phyloP scores from a whole-genome alignment of 2,797 vertebrate genomes.

The Numenius phaeopus region DNA sequence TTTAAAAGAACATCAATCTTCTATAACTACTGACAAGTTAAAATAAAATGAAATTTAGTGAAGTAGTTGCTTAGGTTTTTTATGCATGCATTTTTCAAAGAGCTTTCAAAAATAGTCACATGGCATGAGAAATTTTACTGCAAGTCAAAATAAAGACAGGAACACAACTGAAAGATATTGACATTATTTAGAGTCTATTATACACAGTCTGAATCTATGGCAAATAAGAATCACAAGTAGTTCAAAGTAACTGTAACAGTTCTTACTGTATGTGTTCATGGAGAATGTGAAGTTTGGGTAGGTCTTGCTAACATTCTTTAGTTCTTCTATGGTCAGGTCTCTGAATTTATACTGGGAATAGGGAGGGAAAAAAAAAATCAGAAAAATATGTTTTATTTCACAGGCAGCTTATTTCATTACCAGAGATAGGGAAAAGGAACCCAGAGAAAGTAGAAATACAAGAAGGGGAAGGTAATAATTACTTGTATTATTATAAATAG shows the following conservation, averaged over 20 bases:
- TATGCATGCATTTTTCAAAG: not conserved
- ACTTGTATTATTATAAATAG: not conserved
- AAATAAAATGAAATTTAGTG: not conserved
- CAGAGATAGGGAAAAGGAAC: not conserved
- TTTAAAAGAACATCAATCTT: not conserved
- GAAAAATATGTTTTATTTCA: not conserved
- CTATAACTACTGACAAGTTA: not conserved
- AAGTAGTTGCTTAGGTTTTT: not conserved
- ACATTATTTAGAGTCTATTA: not conserved
- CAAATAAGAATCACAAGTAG: not conserved
- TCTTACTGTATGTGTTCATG: constrained; percentile 91
- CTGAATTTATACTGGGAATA: constrained; percentile 92
- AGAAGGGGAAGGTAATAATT: not conserved
- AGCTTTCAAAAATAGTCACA: not conserved
- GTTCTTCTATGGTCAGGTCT: constrained; percentile 92
- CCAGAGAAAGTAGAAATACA: not conserved
- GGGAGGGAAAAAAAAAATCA: not conserved
- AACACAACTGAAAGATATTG: not conserved
- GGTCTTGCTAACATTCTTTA: constrained; percentile 84
- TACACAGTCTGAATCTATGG: not conserved
- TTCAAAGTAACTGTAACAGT: not conserved
- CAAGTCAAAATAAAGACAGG: not conserved
- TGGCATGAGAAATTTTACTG: not conserved
- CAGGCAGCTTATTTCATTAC: not conserved
- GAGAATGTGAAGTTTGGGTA: constrained; percentile 85